Evolutionary conservation across 1,140 invertebrate genomes (phyloP), one percentile per base, ranked within the genome.

Genomic region (Brachionus paranguensis): DNA sequence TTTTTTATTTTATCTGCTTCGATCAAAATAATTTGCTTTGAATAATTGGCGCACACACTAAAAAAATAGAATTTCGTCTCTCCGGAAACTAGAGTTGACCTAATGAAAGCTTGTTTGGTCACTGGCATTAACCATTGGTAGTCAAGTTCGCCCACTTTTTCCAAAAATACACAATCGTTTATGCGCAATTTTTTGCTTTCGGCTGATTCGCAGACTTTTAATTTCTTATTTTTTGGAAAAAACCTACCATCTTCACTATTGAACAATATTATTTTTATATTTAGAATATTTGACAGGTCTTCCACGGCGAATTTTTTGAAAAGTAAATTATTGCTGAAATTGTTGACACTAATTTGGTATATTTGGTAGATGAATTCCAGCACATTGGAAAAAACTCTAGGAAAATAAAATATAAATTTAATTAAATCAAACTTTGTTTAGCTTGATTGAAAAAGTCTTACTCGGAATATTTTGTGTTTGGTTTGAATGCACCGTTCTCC

Each of bases 261-360:
- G 41, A 81, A 81, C 14, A 81, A n/a, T 11, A 81, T 17, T 45
- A 81, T 60, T 68, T 81, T 81, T 11, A 81, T 5, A n/a, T 81
- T 68, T 17, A 81, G 41, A 43, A 81, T 64, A 68, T 37, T 47
- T 41, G 78, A 43, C 12, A 68, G 12, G 29, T 81, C 78, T 20
- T 81, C 50, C 12, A 81, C 27, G 11, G 78, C 78, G 14, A 12
- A 81, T 10, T 45, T 60, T 14, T 33, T 60, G 33, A 81, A 81
- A 3, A 81, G 33, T 14, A 55, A 37, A 47, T 81, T 81, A 17
- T 64, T 33, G 41, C 78, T 43, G 27, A 29, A 81, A 47, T 81
- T 81, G 27, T 81, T 81, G 5, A 81, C 78, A 81, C 53, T 64
- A 27, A 81, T 45, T 81, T 81, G 78, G 27, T 64, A 60, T 24